Conservation (phyloP, 2,888 invertebrate genomes). For the Xestia sexstrigata region DNA sequence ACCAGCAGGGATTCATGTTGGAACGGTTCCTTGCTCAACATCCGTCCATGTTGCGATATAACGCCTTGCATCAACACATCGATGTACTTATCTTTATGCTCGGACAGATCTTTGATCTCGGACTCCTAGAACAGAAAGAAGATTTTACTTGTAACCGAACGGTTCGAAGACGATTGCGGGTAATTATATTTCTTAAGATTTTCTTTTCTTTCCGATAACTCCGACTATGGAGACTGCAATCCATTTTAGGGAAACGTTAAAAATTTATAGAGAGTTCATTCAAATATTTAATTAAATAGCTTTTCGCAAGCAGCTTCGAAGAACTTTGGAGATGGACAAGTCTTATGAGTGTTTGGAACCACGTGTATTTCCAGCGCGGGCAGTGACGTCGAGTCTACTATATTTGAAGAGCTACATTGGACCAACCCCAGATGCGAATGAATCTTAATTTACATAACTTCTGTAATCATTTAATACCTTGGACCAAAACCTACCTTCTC, state of each 20-base stretch:
- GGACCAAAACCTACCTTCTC: constrained; percentile 87
- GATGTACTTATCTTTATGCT: constrained; percentile 93
- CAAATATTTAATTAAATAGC: background rate
- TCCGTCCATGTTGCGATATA: constrained; percentile 91
- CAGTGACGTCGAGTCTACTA: background rate
- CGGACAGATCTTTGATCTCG: constrained; percentile 94
- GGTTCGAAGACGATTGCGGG: background rate
- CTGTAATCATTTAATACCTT: background rate
- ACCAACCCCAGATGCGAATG: background rate
- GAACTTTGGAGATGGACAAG: background rate
- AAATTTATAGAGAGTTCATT: background rate
- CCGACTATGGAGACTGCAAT: background rate
- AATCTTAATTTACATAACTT: background rate
- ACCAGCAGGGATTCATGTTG: constrained; percentile 98
- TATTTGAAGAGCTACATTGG: background rate
- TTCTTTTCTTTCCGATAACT: background rate
- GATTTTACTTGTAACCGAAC: background rate
- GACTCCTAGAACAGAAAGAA: constrained; percentile 89
- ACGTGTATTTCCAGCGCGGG: background rate
- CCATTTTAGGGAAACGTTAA: constrained; percentile 11
- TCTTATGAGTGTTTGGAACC: background rate
- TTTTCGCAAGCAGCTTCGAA: background rate
- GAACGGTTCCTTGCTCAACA: constrained; percentile 96
- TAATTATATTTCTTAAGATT: constrained; percentile 22
- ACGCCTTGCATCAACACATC: constrained; percentile 96